Conservation (phyloP, 2,888 invertebrate species). For the Nasonia oneida region DNA sequence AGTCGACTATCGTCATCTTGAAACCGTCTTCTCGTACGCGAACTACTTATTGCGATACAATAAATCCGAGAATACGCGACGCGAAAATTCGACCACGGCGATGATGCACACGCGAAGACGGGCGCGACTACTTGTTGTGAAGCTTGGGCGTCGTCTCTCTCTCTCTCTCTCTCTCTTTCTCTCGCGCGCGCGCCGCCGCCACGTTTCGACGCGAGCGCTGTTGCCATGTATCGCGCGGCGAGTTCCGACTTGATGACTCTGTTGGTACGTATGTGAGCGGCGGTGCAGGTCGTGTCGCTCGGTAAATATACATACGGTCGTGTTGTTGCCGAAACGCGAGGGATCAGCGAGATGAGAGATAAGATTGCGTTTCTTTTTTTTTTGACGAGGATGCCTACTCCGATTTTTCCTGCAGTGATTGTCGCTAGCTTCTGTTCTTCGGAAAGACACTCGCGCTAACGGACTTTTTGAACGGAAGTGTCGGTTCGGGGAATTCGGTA, state of each 20-base stretch:
- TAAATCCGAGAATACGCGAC: neutral
- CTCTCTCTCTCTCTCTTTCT: no score
- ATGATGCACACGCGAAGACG: neutral
- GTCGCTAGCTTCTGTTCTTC: neutral
- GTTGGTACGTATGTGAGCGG: neutral
- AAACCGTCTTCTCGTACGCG: neutral
- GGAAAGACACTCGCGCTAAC: no score
- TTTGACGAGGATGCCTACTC: neutral
- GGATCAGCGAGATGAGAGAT: neutral
- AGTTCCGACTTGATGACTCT: neutral
- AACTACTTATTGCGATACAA: no score
- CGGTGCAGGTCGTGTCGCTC: neutral
- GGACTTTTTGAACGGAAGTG: no score
- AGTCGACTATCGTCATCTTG: conserved; percentile 86
- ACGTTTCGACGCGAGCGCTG: neutral
- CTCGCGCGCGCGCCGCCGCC: no score
- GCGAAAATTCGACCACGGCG: neutral
- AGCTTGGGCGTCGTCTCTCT: conserved; percentile 63
- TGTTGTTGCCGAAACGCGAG: neutral
- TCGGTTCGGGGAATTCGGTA: no score
- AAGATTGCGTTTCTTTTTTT: neutral
- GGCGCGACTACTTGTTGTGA: conserved; percentile 19
- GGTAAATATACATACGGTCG: neutral
- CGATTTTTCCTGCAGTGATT: neutral
- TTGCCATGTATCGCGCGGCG: neutral